phyloP scores from a whole-genome alignment of 1,140 invertebrate genomes.

The Nymphalis io region DNA sequence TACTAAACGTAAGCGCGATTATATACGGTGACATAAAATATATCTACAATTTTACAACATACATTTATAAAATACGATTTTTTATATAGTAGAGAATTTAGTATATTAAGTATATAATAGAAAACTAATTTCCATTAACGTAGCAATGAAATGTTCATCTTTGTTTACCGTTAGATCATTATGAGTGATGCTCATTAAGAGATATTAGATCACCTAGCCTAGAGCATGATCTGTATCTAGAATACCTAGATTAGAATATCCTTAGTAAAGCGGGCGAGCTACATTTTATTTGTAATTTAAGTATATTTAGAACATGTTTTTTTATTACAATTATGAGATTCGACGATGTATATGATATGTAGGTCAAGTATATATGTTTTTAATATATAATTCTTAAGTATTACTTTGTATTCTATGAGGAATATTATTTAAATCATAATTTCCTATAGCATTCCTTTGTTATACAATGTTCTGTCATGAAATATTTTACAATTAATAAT shows the following conservation, averaged over 20 bases:
- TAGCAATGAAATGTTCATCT: not conserved
- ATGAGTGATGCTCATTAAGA: not conserved
- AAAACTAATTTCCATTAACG: not conserved
- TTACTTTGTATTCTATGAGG: no score
- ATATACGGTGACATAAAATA: no score
- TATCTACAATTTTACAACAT: no score
- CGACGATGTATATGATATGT: not conserved
- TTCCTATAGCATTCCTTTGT: no score
- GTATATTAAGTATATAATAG: not conserved
- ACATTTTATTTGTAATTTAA: constrained; percentile 38
- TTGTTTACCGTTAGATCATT: not conserved
- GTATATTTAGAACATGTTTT: constrained; percentile 23
- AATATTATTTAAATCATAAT: no score
- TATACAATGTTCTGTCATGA: no score
- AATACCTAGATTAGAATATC: constrained; percentile 38
- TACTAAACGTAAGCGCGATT: no score
- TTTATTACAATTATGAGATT: not conserved
- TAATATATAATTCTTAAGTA: no score
- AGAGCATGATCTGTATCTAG: constrained; percentile 44
- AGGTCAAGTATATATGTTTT: no score
- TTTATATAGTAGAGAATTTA: not conserved
- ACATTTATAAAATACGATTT: no score
- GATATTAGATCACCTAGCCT: constrained; percentile 26
- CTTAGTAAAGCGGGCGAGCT: constrained; percentile 49
- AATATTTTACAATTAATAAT: no score